A percentile compares a stretch with the other conserved stretches of the same genome.
Conservation (phyloP, 2,113 vertebrate genomes). For the Charina bottae region DNA sequence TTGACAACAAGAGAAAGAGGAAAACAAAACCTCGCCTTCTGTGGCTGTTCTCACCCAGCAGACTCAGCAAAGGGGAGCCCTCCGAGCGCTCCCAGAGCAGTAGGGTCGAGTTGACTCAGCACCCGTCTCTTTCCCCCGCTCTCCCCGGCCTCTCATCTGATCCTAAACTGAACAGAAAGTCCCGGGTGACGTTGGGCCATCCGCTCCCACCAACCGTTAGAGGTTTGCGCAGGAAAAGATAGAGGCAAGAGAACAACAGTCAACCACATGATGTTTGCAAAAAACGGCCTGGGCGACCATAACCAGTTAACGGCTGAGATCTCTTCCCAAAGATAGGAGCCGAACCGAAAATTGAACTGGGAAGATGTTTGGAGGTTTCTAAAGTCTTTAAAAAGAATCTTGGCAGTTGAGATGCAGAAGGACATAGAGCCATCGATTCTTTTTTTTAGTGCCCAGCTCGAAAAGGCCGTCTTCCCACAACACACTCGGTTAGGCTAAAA, state of each 20-base stretch:
- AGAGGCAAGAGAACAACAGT: neutral
- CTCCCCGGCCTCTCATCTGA: neutral
- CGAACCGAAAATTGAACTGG: neutral
- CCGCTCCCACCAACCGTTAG: neutral
- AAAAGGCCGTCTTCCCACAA: neutral
- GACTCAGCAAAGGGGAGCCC: neutral
- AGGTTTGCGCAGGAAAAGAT: neutral
- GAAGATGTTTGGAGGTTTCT: neutral
- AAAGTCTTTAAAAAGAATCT: neutral
- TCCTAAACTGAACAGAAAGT: neutral
- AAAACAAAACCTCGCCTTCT: neutral
- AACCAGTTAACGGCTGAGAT: neutral
- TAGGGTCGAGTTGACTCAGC: neutral
- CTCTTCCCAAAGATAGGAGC: neutral
- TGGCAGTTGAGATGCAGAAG: neutral
- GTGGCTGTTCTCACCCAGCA: neutral
- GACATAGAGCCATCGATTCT: neutral
- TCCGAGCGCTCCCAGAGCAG: neutral
- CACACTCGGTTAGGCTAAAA: neutral
- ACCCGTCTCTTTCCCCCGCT: neutral
- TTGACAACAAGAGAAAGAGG: neutral
- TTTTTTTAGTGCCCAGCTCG: neutral
- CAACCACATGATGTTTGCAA: neutral
- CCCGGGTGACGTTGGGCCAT: neutral
- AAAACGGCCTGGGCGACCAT: neutral